Conservation (phyloP, 2,113 vertebrate species). For the Callochromis pleurospilus region DNA sequence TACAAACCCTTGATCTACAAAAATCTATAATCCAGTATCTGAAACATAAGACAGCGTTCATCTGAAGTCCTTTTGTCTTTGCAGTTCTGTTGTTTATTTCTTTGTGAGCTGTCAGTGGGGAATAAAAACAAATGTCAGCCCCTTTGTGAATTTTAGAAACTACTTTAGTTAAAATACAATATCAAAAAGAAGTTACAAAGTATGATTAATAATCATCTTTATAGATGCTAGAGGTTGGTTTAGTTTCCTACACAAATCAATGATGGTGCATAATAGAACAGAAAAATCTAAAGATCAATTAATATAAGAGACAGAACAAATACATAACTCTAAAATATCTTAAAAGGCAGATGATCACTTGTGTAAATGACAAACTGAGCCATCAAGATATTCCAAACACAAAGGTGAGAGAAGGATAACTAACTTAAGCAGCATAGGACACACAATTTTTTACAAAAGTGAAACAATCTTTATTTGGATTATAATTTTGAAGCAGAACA, state of each 20-base stretch:
- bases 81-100: neutral
- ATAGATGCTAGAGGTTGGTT: neutral
- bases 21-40: neutral
- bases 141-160: neutral
- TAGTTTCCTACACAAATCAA: neutral
- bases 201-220: neutral
- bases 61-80: neutral
- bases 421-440: neutral
- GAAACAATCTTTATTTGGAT: neutral
- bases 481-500: neutral
- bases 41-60: neutral
- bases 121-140: neutral
- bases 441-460: neutral
- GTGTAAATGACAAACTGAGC: neutral
- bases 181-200: neutral
- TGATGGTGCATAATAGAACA: neutral
- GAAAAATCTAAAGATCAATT: neutral
- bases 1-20: neutral
- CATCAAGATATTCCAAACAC: neutral
- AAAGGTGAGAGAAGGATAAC: neutral
- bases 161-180: neutral
- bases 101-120: neutral
- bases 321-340: neutral
- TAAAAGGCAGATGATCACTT: neutral
- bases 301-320: neutral